Evolutionary conservation across 2,888 invertebrate species (phyloP), one percentile per base, ranked within the genome.

Genomic region (Acrobasis repandana): DNA sequence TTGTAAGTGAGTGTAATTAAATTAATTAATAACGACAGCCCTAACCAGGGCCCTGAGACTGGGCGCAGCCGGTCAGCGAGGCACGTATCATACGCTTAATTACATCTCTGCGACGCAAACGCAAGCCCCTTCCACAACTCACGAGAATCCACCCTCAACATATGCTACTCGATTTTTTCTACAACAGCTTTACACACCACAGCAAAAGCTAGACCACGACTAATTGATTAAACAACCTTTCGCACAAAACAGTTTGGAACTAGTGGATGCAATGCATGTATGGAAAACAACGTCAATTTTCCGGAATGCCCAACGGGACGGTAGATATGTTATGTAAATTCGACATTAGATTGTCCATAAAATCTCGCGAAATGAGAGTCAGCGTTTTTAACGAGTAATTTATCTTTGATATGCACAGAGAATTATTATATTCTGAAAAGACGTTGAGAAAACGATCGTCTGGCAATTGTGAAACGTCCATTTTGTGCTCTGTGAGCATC

Each of bases 41-140:
- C 82, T 85, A 75, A 75, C 69, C 73, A 79, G 16, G 11, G 54
- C 78, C 74, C 77, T 74, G 74, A 77, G 76, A 80, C 72, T 80
- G 82, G 82, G 73, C 82, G 77, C 85, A 84, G 83, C 77, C 82
- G 86, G 81, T 70, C 79, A 82, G 75, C 80, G 78, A 71, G 71
- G 72, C 75, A 75, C 77, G 80, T 80, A 87, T 88, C 83, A 85
- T 77, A 87, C 86, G 86, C 83, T 86, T 88, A 88, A 88, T 88
- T 90, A 85, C 86, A 82, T 54, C 38, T 38, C 83, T 71, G 47
- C 46, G n/a, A 49, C 28, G 33, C 33, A 58, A 18, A 33, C 33
- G 15, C 33, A 28, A 58, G 49, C n/a, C 20, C 46, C 16, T 16
- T 46, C 47, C 16, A 34, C 16, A 14, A 11, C 34, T 34, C 20